Base-by-base conservation (phyloP, 2,888 invertebrate species). In the Drosophila conformis region DNA sequence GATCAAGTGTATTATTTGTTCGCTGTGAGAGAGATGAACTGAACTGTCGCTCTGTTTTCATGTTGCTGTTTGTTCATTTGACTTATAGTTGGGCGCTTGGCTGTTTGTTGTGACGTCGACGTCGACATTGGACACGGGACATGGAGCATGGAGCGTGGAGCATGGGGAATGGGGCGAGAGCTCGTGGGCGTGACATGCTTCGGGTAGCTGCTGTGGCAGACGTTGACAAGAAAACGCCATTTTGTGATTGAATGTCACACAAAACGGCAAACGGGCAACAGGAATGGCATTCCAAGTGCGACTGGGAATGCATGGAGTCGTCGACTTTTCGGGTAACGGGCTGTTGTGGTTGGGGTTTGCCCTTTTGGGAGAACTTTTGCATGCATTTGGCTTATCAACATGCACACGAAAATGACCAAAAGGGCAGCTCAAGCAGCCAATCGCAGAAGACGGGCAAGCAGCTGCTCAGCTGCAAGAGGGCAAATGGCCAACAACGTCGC, bases 151-250 rank as follows among this genome's bases (percentile, higher is more conserved):
- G 40, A 6, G 25, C 25, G 38, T 18, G 36, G 35, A 18, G 7
- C 58, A 64, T 63, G 63, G 53, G 57, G 62, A 38, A 31, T 27
- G 51, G 69, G 69, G 27, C 57, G 62, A 57, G 63, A 48, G 74
- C 67, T 69, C 36, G 89, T 83, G 89, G 89, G 89, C 84, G 84
- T 89, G 70, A 81, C 84, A 71, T 79, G 82, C 76, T 69, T 67
- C 70, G 64, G 73, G 69, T 71, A 64, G 70, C 76, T 87, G 75
- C 76, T 77, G 80, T 86, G 76, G 83, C 87, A 87, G 85, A 88
- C 87, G 88, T 91, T 91, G 91, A 91, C 91, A 91, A 90, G 91
- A 85, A 90, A 90, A 91, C 91, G 90, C 91, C 91, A 91, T 91
- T 91, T 85, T 85, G 82, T 91, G 91, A 91, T 91, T 91, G 90